These are phyloP conservation scores for Thereva nobilitata DNA, from an alignment of 2,888 invertebrate genomes.

Conservation along the genomic window DNA sequence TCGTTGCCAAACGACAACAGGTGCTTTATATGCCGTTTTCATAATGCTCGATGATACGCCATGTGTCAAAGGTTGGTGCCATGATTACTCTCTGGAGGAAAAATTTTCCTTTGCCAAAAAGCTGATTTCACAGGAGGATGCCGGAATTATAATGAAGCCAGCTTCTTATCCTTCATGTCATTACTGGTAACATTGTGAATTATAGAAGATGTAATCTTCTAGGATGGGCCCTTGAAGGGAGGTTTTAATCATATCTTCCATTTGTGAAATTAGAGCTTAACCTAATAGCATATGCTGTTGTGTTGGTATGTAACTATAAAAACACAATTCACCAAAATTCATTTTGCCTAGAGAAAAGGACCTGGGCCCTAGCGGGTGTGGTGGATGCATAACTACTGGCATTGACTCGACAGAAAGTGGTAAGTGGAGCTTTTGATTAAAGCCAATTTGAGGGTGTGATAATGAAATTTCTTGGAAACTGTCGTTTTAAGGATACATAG, in stretches of 20 bases:
- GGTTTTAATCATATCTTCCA: conserved; percentile 23
- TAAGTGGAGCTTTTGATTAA: too few relatives aligned
- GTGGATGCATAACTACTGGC: too few relatives aligned
- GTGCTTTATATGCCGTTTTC: conserved; percentile 1
- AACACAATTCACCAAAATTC: too few relatives aligned
- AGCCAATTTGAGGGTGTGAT: too few relatives aligned
- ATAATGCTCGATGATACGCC: conserved; percentile 10
- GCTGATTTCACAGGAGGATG: conserved; percentile 1
- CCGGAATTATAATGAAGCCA: conserved; percentile 27
- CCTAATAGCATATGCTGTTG: background rate
- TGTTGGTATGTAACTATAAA: background rate
- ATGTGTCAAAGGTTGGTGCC: background rate
- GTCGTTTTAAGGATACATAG: too few relatives aligned
- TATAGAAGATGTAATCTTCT: conserved; percentile 24
- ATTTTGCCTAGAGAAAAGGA: too few relatives aligned
- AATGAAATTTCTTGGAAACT: too few relatives aligned
- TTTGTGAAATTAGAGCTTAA: conserved; percentile 1
- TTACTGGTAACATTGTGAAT: conserved; percentile 18
- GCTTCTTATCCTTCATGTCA: conserved; percentile 3
- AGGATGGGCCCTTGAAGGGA: conserved; percentile 14
- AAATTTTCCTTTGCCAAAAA: background rate
- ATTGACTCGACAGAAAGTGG: too few relatives aligned
- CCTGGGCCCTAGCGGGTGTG: too few relatives aligned
- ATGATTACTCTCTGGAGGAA: background rate
- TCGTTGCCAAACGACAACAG: conserved; percentile 7